Base-by-base conservation (phyloP, 2,113 vertebrate genomes). In the Phrynocephalus versicolor region DNA sequence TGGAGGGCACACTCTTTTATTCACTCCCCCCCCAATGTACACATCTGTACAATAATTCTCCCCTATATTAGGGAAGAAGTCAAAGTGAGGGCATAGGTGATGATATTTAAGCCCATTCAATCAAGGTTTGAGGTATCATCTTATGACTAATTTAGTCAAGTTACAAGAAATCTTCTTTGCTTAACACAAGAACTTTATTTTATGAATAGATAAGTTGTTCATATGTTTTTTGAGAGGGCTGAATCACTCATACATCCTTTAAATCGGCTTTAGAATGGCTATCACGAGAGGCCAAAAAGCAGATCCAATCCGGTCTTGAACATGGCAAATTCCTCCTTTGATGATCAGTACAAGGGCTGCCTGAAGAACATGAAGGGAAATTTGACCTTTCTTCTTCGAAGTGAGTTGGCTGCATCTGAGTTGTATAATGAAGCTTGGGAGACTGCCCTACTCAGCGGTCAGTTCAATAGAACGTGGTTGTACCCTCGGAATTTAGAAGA, bases 301-400 rank as follows among this genome's bases (percentile, higher is more conserved):
- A 27, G 19, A 27, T 27, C 67, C 65, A 71, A 37, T 6, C 65
- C 67, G 1, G 65, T 27, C 25, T 30, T 82, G 80, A 82, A 58
- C 67, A 37, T 82, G 67, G 67, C 80, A 35, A 13, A 21, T 58
- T 71, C 70, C n/a, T 57, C 81, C 51, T 67, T 82, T 23, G 80
- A 82, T 58, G 80, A 82, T 51, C 35, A 37, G 45, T 82, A 82
- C 3, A 15, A 82, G 15, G 80, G 80, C 33, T 82, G 80, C 45
- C 5, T 72, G 67, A 23, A 6, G 16, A 57, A 6, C 6, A 82
- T 71, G 80, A 21, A 25, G 80, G 57, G 41, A 21, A 33, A 37
- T 7, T 51, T 82, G 45, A 71, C 5, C 6, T 57, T 67, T 25
- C 60, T 82, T 33, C 33, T 72, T 39, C n/a, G 13, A 57, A 71